Base-by-base conservation (phyloP, 2,888 invertebrate genomes). In the Ophion costatus region DNA sequence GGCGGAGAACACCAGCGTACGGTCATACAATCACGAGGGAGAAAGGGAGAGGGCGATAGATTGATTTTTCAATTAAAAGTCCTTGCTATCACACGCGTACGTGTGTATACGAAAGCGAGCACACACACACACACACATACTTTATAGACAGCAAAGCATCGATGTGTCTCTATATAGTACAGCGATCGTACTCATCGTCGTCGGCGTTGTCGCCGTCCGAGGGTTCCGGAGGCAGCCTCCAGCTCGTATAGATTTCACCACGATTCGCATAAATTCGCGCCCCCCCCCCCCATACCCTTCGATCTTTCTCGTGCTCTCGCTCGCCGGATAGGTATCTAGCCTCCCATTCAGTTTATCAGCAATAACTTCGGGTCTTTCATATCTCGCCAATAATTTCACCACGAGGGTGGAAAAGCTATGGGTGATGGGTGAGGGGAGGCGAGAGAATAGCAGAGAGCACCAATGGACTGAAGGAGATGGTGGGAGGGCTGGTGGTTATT, bases 331-430 rank as follows among this genome's bases (percentile, higher is more conserved):
- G 79, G 74, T 85, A 85, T 83, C 83, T 83, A 80, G 83, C 61
- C 87, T 86, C 85, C 88, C 88, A 90, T 89, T 88, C 88, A 90
- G 89, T 91, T 90, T 93, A 93, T 92, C 92, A 90, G 91, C 90
- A 90, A 92, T 92, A 92, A 92, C 92, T 92, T 88, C 82, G 87
- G 87, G 87, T 89, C 89, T 91, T 91, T 92, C 93, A 92, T 92
- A 92, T 93, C 91, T 89, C 89, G 90, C 90, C 92, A 92, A 92
- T 92, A 92, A 92, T 92, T 92, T 90, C 89, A 90, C 86, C 84
- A 74, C 83, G 87, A 88, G 88, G 84, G 88, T 88, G 86, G 84
- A 83, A 85, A 77, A 80, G 74, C 71, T 75, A 87, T 85, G 83
- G 76, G 81, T 83, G 84, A 79, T 79, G 67, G 76, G 45, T 57